phyloP scores from a whole-genome alignment of 2,888 invertebrate species.

The Aleiodes leptofemur region DNA sequence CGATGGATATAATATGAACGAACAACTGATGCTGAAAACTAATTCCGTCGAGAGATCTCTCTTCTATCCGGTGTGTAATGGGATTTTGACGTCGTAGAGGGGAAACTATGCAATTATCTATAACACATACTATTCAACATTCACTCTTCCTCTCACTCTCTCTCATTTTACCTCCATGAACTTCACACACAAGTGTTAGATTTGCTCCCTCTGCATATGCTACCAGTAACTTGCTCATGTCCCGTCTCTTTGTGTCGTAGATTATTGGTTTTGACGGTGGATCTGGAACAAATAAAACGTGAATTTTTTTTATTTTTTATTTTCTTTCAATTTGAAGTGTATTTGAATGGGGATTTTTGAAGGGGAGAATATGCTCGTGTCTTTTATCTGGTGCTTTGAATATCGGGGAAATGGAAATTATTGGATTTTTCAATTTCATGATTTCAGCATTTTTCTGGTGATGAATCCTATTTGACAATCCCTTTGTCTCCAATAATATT shows the following conservation, averaged over 20 bases:
- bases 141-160: neutral
- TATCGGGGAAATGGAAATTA: too few relatives aligned
- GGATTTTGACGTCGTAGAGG: constrained; percentile 16
- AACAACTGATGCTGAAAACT: constrained; percentile 38
- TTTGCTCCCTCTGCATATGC: constrained; percentile 92
- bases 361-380: too few relatives aligned
- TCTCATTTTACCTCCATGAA: constrained; percentile 85
- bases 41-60: constrained; percentile 27
- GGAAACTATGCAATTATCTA: constrained; percentile 44
- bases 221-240: constrained; percentile 87
- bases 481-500: too few relatives aligned
- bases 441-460: too few relatives aligned
- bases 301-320: too few relatives aligned
- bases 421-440: too few relatives aligned
- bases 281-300: constrained; percentile 78
- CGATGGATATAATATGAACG: constrained; percentile 38
- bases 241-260: constrained; percentile 88
- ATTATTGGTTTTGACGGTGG: constrained; percentile 91
- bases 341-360: too few relatives aligned
- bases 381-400: too few relatives aligned
- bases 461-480: too few relatives aligned
- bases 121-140: constrained; percentile 37
- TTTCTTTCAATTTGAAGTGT: neutral
- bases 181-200: constrained; percentile 89
- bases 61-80: constrained; percentile 41